phyloP scores from a whole-genome alignment of 2,888 invertebrate species.

The Diplazon laetatorius region DNA sequence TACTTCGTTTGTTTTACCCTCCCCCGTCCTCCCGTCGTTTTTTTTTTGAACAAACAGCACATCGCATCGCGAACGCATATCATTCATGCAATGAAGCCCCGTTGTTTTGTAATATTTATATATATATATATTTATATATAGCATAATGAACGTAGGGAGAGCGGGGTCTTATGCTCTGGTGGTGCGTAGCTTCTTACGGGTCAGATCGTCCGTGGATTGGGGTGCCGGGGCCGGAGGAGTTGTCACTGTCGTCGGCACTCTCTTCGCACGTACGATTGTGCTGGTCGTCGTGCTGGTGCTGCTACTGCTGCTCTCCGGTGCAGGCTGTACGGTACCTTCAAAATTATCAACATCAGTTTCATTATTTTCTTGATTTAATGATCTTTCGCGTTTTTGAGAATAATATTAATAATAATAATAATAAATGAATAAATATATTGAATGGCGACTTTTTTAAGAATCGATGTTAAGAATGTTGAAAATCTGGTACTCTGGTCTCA shows the following conservation, averaged over 20 bases:
- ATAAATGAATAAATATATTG: too few species aligned
- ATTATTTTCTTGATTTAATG: slow-evolving; percentile 28
- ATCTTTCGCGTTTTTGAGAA: too few species aligned
- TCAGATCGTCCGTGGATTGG: slow-evolving; percentile 73
- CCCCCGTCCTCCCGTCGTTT: too few species aligned
- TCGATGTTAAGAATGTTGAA: too few species aligned
- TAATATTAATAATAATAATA: too few species aligned
- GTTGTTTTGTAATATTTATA: slow-evolving; percentile 3
- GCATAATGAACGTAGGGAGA: slow-evolving; percentile 53
- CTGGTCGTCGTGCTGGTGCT: slow-evolving; percentile 71
- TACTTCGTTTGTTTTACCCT: background rate
- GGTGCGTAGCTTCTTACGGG: slow-evolving; percentile 79
- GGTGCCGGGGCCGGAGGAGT: slow-evolving; percentile 60
- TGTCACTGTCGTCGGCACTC: slow-evolving; percentile 72
- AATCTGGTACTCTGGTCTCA: too few species aligned
- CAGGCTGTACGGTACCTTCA: slow-evolving; percentile 72
- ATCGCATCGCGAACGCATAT: slow-evolving; percentile 69
- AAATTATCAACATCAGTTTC: slow-evolving; percentile 29
- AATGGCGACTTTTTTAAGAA: too few species aligned
- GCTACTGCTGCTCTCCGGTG: slow-evolving; percentile 73
- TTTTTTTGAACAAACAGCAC: slow-evolving; percentile 66
- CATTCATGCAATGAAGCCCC: slow-evolving; percentile 65
- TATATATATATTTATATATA: slow-evolving; percentile 60
- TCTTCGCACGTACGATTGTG: slow-evolving; percentile 76
- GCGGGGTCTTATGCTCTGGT: slow-evolving; percentile 76